Evolutionary conservation across 2,113 vertebrate species (phyloP), one percentile per base, ranked within the genome.

Genomic region (Gallinago undulata): DNA sequence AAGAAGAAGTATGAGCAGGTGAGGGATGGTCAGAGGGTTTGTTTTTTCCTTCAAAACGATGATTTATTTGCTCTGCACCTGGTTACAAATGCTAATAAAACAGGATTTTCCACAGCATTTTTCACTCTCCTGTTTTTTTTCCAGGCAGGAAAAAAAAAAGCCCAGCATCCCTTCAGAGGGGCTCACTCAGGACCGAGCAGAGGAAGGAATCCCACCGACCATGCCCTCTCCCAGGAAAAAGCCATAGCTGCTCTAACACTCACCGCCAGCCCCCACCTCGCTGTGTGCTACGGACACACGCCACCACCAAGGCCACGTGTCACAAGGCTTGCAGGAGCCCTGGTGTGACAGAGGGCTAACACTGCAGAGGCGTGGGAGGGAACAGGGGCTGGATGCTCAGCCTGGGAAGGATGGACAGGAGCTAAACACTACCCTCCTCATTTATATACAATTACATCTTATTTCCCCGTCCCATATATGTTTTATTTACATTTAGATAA

Each of bases 61-160:
- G 76, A 91, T 86, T 92, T 82, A 88, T 94, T 83, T 92, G 55
- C 45, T 90, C 68, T 94, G 73, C 62, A 89, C 39, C 39, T 63
- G 43, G 55, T 84, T 93, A 84, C 48, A 83, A 86, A 89, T n/a
- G 67, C 33, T 4, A 88, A 87, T 82, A 70, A 93, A 84, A 67
- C 31, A 24, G 7, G 2, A 39, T 35, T 87, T 73, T 75, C 88
- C 45, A 57, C 57, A 63, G 63, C 8, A 6, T 55, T 88, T 78
- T 75, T 83, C 75, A 83, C 30, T 75, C 43, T 27, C 5, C 27
- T 73, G 5, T 19, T 39, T 84, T 76, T 53, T 67, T 78, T 8
- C 35, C 30, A 33, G 21, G 35, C 47, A 48, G 47, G 45, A 47
- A 47, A 47, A 19, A 47, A 22, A 48, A 48, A 48, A 48, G 1